Base-by-base conservation (phyloP, 2,888 invertebrate genomes). In the Leptogaster cylindrica region DNA sequence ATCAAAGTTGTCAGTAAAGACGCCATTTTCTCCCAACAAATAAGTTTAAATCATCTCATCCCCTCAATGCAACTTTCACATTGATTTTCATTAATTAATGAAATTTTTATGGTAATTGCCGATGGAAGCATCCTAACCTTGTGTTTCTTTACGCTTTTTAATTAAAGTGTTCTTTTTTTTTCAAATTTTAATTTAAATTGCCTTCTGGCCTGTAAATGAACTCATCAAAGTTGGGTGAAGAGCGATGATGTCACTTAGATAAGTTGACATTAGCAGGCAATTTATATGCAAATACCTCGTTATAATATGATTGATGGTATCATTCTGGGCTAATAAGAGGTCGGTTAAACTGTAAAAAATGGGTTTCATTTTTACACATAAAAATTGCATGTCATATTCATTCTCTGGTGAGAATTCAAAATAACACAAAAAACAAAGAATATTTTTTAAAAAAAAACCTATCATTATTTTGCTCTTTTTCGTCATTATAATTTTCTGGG, bases 181-280 rank as follows among this genome's bases (percentile, higher is more conserved):
- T 8, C 31, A 52, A 52, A 14, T 33, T 52, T 28, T 39, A 41
- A 58, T 39, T 58, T 28, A 39, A 58, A 25, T 25, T 25, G 6
- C 25, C 27, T 28, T 12, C 12, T 6, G 12, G 1, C 18, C 14
- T 25, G 39, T 48, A 64, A 64, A 64, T 64, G 46, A 48, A 64
- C 64, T 64, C 64, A 64, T 64, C 64, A 64, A 7, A 48, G 48
- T 18, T 20, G 44, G 28, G 16, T n/a, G 23, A 73, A 73, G 70
- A 73, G 73, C 69, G 78, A 79, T 78, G 78, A 76, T 78, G 75
- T 77, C 75, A 73, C 75, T 76, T 75, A 75, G 78, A 78, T 78
- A 78, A 76, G 75, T 75, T 75, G 76, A 79, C 78, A 79, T 79
- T 80, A 79, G 78, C 79, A 79, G 73, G 78, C 79, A 79, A 79